phyloP scores from a whole-genome alignment of 2,888 invertebrate genomes.

The Dastarcus helophoroides region DNA sequence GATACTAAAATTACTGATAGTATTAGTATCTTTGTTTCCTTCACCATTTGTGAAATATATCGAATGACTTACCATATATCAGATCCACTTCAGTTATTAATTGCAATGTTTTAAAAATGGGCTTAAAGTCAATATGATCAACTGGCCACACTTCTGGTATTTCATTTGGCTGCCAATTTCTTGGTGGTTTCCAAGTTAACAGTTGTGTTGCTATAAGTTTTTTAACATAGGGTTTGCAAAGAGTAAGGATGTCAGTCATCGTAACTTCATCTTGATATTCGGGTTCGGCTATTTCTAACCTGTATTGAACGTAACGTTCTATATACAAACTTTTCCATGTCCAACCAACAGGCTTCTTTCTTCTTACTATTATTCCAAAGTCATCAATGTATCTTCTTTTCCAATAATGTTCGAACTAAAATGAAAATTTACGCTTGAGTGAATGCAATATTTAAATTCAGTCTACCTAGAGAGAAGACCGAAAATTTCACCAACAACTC shows the following conservation, averaged over 20 bases:
- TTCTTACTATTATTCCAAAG: slow-evolving; percentile 23
- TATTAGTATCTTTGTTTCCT: too few species aligned
- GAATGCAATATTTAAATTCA: too few species aligned
- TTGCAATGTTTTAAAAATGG: slow-evolving; percentile 42
- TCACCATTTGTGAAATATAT: background rate
- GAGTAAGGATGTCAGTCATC: slow-evolving; percentile 26
- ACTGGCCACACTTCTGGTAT: slow-evolving; percentile 32
- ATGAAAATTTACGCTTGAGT: too few species aligned
- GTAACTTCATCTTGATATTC: slow-evolving; percentile 32
- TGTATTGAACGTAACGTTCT: slow-evolving; percentile 30
- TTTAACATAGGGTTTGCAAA: slow-evolving; percentile 41
- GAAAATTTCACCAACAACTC: slow-evolving; percentile 11
- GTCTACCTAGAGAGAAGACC: too few species aligned
- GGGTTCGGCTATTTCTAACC: slow-evolving; percentile 32
- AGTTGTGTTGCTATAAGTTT: slow-evolving; percentile 42
- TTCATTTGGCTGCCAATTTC: slow-evolving; percentile 32
- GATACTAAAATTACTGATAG: too few species aligned
- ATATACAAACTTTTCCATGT: slow-evolving; percentile 35
- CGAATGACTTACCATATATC: slow-evolving; percentile 28
- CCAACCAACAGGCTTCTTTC: slow-evolving; percentile 23
- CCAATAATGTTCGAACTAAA: slow-evolving; percentile 58
- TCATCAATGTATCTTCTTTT: slow-evolving; percentile 40
- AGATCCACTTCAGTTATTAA: slow-evolving; percentile 42
- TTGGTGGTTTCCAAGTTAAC: slow-evolving; percentile 43
- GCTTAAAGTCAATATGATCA: slow-evolving; percentile 48